Percentiles rank a stretch among this genome's conserved stretches.
Conservation (phyloP, 2,888 invertebrate genomes). For the Ferdinandea cuprea region DNA sequence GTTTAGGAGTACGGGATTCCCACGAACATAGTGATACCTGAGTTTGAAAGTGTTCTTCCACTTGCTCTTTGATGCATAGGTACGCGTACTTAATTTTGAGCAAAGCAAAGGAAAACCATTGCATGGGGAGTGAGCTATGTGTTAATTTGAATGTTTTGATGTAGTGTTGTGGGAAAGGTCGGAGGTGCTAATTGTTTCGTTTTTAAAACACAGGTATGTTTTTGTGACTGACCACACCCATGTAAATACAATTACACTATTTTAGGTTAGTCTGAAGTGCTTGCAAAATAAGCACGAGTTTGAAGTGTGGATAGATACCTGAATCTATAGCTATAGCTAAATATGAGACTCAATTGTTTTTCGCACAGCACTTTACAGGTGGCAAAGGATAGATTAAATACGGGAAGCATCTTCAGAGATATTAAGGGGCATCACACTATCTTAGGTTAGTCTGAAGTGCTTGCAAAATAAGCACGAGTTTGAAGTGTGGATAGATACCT, state of each 20-base stretch:
- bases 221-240: not conserved
- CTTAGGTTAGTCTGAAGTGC: not conserved
- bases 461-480: slow-evolving; percentile 37
- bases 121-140: slow-evolving; percentile 39
- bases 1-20: slow-evolving; percentile 29
- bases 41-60: slow-evolving; percentile 21
- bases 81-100: slow-evolving; percentile 20
- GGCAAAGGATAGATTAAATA: too few species aligned
- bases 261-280: not conserved
- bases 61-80: slow-evolving; percentile 8
- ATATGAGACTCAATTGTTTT: not conserved
- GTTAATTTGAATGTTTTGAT: slow-evolving; percentile 24
- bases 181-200: not conserved
- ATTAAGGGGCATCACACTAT: too few species aligned
- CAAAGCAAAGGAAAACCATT: not conserved
- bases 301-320: slow-evolving; percentile 1
- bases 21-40: slow-evolving; percentile 51
- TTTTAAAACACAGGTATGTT: not conserved
- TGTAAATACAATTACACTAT: not conserved
- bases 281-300: slow-evolving; percentile 37
- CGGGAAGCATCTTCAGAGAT: too few species aligned
- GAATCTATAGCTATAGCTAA: too few species aligned
- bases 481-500: slow-evolving; percentile 1
- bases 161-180: slow-evolving; percentile 30
- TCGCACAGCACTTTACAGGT: too few species aligned